A percentile compares a stretch with the other conserved stretches of the same genome.
phyloP scores from a whole-genome alignment of 1,140 invertebrate species.

The Polypedilum pembai region DNA sequence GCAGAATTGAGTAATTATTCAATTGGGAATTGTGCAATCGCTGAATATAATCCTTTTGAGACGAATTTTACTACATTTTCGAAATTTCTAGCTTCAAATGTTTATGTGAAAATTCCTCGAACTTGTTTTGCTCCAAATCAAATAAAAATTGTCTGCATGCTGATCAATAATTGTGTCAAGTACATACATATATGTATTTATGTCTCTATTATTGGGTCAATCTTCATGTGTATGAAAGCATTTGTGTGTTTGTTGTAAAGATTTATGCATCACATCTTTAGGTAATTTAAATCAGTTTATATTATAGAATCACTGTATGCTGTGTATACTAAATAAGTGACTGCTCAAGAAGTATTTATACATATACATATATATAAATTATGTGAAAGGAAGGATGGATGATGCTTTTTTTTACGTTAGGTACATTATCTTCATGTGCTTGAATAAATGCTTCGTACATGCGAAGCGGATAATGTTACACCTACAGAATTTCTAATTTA shows the following conservation, averaged over 20 bases:
- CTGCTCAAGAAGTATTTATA: neutral
- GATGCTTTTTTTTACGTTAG: neutral
- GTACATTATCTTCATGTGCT: constrained; percentile 2
- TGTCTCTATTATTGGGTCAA: neutral
- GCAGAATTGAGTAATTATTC: too few relatives aligned
- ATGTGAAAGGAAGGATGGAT: constrained; percentile 16
- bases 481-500: constrained; percentile 13
- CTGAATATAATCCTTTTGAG: too few relatives aligned
- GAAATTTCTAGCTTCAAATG: too few relatives aligned
- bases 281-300: neutral
- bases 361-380: constrained; percentile 12
- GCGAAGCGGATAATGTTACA: constrained; percentile 2
- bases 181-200: neutral
- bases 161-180: neutral
- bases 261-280: too few relatives aligned
- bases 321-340: neutral
- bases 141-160: too few relatives aligned
- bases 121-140: too few relatives aligned
- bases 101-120: too few relatives aligned
- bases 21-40: too few relatives aligned
- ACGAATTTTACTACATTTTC: too few relatives aligned
- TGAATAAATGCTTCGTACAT: neutral
- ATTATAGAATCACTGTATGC: constrained; percentile 2
- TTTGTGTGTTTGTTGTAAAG: too few relatives aligned
- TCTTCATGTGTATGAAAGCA: neutral